Conservation (phyloP, 2,888 invertebrate genomes). For the Xanthorhoe designata region DNA sequence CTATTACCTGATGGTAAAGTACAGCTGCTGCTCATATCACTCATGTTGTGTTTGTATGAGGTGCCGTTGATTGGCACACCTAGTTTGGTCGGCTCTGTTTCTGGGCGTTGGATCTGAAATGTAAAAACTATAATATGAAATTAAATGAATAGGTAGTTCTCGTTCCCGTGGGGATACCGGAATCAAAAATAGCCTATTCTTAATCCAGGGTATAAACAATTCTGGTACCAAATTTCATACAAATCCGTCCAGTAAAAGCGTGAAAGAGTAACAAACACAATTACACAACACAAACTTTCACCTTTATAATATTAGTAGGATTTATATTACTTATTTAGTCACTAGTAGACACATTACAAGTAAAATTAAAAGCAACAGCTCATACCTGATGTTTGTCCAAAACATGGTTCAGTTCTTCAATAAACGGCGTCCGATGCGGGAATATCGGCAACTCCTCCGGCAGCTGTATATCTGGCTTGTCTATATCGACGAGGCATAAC, state of each 20-base stretch:
- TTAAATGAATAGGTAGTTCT: neutral
- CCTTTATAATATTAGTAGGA: too few species aligned
- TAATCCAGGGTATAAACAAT: too few species aligned
- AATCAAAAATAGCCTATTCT: too few species aligned
- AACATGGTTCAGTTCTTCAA: constrained; percentile 92
- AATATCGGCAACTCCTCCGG: constrained; percentile 98
- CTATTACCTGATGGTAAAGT: constrained; percentile 86
- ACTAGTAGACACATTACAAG: too few species aligned
- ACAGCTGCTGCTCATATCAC: constrained; percentile 92
- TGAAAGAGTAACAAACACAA: too few species aligned
- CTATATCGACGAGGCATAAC: constrained; percentile 98
- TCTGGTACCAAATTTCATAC: too few species aligned
- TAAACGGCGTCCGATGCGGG: constrained; percentile 95
- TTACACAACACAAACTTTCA: too few species aligned
- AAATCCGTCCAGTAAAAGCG: too few species aligned
- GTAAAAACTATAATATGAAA: constrained; percentile 5
- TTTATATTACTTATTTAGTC: too few species aligned
- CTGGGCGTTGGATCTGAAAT: constrained; percentile 76
- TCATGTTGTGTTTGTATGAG: constrained; percentile 72
- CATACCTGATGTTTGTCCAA: constrained; percentile 89
- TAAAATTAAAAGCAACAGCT: too few species aligned
- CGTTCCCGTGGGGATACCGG: too few species aligned
- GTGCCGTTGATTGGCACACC: constrained; percentile 77
- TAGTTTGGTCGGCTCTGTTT: constrained; percentile 80
- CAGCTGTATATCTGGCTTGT: constrained; percentile 95